phyloP scores from a whole-genome alignment of 2,888 invertebrate species.

The Geophilus truncorum region DNA sequence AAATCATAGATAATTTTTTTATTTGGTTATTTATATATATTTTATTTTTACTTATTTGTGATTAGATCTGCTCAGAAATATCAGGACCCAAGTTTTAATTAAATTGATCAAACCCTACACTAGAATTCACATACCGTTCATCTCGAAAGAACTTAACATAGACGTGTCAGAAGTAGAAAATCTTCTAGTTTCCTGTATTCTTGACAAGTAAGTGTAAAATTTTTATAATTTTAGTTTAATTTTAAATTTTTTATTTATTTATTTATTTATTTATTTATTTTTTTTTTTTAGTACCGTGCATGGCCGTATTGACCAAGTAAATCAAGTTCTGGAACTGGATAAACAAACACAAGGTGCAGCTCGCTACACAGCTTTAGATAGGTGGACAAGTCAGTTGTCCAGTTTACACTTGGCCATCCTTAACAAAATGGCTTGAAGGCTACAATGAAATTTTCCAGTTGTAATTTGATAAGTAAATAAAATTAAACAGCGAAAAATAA shows the following conservation, averaged over 20 bases:
- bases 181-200: slow-evolving; percentile 91
- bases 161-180: slow-evolving; percentile 93
- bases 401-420: slow-evolving; percentile 83
- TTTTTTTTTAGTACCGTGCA: slow-evolving; percentile 51
- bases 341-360: slow-evolving; percentile 69
- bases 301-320: slow-evolving; percentile 69
- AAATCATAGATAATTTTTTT: background rate
- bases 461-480: background rate
- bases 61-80: slow-evolving; percentile 85
- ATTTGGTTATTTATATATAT: slow-evolving; percentile 3
- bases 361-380: slow-evolving; percentile 86
- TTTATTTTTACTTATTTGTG: slow-evolving; percentile 39
- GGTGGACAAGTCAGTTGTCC: slow-evolving; percentile 89
- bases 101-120: slow-evolving; percentile 97
- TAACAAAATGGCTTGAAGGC: slow-evolving; percentile 77
- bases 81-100: slow-evolving; percentile 93
- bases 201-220: slow-evolving; percentile 84
- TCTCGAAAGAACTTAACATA: slow-evolving; percentile 89
- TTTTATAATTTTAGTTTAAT: too few relatives aligned
- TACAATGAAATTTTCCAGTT: background rate
- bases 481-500: background rate
- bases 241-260: too few relatives aligned
- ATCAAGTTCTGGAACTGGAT: slow-evolving; percentile 84
- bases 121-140: slow-evolving; percentile 94
- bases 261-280: too few relatives aligned